Percentiles rank a stretch among this genome's conserved stretches.
Conservation (phyloP, 2,888 invertebrate species). For the Tetragonula carbonaria region DNA sequence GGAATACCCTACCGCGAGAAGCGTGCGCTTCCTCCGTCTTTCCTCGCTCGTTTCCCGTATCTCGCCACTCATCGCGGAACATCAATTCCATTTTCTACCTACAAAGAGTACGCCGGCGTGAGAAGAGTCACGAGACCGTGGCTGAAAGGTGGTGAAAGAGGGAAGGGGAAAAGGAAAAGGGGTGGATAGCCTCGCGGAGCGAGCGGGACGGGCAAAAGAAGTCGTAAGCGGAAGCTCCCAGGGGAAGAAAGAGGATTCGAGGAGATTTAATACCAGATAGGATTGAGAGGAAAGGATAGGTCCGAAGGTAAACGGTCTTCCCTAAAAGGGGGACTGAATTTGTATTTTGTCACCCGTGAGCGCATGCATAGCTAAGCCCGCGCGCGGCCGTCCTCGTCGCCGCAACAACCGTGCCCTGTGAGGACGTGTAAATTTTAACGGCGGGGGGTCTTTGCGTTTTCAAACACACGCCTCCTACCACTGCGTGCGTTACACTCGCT, state of each 20-base stretch:
- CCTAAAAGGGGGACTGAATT: conserved; percentile 71
- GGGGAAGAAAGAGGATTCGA: conserved; percentile 74
- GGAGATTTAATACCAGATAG: conserved; percentile 82
- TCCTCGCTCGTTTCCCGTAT: conserved; percentile 25
- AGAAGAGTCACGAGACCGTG: background rate
- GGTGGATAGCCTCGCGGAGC: background rate
- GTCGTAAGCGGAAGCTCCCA: conserved; percentile 58
- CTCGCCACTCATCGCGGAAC: conserved; percentile 39
- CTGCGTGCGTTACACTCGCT: conserved; percentile 10
- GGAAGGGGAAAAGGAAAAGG: background rate
- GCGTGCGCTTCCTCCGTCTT: background rate
- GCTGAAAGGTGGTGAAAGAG: background rate
- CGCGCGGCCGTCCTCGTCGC: conserved; percentile 44
- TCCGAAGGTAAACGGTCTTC: conserved; percentile 77
- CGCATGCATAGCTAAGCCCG: conserved; percentile 75
- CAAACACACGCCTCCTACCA: conserved; percentile 5
- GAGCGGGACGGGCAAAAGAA: conserved; percentile 42
- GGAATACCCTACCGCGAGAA: conserved; percentile 11
- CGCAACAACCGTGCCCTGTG: conserved; percentile 61
- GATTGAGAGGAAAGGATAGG: conserved; percentile 74
- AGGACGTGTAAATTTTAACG: conserved; percentile 75
- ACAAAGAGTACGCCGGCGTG: conserved; percentile 33
- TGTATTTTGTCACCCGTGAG: conserved; percentile 79
- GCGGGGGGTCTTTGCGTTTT: conserved; percentile 4
- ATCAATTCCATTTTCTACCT: conserved; percentile 68